A percentile compares a stretch with the other conserved stretches of the same genome.
These are phyloP conservation scores for Hydractinia echinata DNA, from an alignment of 30 jellyfish, hydroid and myxozoan genomes.

Conservation along the genomic window DNA sequence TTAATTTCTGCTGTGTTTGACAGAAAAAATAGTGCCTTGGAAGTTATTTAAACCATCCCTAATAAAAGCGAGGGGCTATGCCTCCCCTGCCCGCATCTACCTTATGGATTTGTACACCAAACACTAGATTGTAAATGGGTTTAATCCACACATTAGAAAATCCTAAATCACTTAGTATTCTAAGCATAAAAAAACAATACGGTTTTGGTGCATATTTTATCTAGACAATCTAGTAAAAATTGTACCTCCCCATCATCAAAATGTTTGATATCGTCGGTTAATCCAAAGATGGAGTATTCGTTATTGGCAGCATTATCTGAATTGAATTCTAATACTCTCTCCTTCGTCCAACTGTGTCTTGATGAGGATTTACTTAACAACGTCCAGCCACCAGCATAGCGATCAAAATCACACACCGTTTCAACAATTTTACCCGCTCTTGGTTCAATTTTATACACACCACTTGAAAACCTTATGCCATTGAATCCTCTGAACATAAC, in stretches of 20 bases:
- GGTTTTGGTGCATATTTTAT: no score
- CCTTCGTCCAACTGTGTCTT: constrained; percentile 40
- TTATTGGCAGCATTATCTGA: constrained; percentile 10
- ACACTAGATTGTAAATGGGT: no score
- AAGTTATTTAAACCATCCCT: no score
- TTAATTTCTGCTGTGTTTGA: no score
- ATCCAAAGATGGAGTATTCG: constrained; percentile 49
- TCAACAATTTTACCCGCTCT: constrained; percentile 29
- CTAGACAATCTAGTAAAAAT: no score
- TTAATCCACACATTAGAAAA: no score
- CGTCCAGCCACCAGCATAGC: constrained; percentile 88
- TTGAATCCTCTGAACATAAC: constrained; percentile 32
- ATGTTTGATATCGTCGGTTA: constrained; percentile 36
- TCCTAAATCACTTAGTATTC: no score
- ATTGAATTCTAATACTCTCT: constrained; percentile 19
- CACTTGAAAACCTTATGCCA: constrained; percentile 5
- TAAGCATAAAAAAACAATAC: no score
- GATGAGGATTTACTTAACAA: constrained; percentile 33
- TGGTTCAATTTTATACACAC: constrained; percentile 38
- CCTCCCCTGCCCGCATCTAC: no score
- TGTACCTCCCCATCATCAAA: constrained; percentile 48
- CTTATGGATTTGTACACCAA: no score
- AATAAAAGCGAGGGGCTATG: no score
- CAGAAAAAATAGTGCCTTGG: no score
- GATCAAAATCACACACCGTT: constrained; percentile 61